Percentiles rank a stretch among this genome's conserved stretches.
phyloP scores from a whole-genome alignment of 1,140 invertebrate species.

The Drosophila willistoni region DNA sequence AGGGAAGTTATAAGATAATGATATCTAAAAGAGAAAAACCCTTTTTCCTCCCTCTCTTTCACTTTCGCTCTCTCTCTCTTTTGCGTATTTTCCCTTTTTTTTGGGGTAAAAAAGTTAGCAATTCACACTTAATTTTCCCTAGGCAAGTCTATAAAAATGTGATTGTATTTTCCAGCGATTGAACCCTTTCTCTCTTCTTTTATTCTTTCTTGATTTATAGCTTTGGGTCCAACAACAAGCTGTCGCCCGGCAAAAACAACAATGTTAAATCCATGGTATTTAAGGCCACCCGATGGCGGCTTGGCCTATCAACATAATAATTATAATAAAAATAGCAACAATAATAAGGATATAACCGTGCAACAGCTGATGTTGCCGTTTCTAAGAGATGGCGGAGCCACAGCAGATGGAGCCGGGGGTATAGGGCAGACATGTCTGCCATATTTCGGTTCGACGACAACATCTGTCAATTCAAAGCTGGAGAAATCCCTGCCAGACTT shows the following conservation, averaged over 20 bases:
- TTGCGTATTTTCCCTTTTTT: slow-evolving; percentile 30
- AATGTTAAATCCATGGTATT: slow-evolving; percentile 71
- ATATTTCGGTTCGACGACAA: slow-evolving; percentile 60
- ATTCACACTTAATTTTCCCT: slow-evolving; percentile 66
- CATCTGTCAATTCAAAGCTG: slow-evolving; percentile 55
- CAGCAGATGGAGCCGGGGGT: background rate
- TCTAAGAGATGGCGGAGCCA: slow-evolving; percentile 4
- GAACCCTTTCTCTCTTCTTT: background rate
- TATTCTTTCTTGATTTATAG: slow-evolving; percentile 66
- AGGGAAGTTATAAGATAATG: slow-evolving; percentile 67
- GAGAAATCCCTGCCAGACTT: slow-evolving; percentile 78
- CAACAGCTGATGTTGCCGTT: slow-evolving; percentile 45
- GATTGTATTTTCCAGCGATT: slow-evolving; percentile 42
- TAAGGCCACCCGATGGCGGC: slow-evolving; percentile 60
- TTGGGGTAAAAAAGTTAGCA: slow-evolving; percentile 53
- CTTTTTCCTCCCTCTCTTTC: slow-evolving; percentile 28
- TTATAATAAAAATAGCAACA: slow-evolving; percentile 26
- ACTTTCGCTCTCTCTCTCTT: background rate
- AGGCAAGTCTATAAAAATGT: slow-evolving; percentile 68
- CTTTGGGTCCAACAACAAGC: slow-evolving; percentile 50
- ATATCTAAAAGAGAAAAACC: slow-evolving; percentile 39
- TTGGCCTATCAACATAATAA: slow-evolving; percentile 73
- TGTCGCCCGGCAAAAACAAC: slow-evolving; percentile 68
- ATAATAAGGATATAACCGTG: slow-evolving; percentile 39
- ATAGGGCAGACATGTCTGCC: slow-evolving; percentile 67